A percentile compares a stretch with the other conserved stretches of the same genome.
Evolutionary conservation across 2,797 vertebrate species (phyloP).

Genomic region (Falco concolor): DNA sequence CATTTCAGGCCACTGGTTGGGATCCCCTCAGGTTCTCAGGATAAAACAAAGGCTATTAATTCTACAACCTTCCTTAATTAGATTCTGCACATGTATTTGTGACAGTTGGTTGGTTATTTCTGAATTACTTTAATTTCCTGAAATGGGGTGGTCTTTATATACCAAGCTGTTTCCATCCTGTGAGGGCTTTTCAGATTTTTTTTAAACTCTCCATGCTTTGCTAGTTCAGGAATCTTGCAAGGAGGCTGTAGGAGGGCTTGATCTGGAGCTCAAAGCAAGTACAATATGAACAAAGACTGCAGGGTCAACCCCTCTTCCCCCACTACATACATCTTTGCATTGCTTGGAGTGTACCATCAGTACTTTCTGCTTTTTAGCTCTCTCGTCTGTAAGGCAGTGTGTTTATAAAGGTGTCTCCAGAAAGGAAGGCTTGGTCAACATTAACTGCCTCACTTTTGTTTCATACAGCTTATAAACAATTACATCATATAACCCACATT

Average conservation of each 20-base stretch:
- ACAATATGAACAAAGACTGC: neutral
- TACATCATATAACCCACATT: neutral
- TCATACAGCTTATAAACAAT: neutral
- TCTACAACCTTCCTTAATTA: slow-evolving; percentile 23
- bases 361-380: neutral
- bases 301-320: neutral
- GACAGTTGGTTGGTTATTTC: slow-evolving; percentile 39
- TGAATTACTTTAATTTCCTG: slow-evolving; percentile 36
- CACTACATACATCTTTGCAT: neutral
- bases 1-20: neutral
- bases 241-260: neutral
- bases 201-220: neutral
- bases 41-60: slow-evolving; percentile 59
- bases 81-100: neutral
- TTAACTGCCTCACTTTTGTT: neutral
- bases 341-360: neutral
- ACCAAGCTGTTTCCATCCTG: neutral
- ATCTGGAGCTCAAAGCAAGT: neutral
- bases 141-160: neutral
- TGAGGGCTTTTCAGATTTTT: neutral
- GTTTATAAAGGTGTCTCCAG: neutral
- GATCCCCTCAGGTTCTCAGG: neutral
- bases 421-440: neutral
- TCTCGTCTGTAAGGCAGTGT: neutral
- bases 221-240: neutral